These are phyloP conservation scores for Haliaeetus leucogaster DNA, from an alignment of 2,113 vertebrate species.

Conservation along the genomic window DNA sequence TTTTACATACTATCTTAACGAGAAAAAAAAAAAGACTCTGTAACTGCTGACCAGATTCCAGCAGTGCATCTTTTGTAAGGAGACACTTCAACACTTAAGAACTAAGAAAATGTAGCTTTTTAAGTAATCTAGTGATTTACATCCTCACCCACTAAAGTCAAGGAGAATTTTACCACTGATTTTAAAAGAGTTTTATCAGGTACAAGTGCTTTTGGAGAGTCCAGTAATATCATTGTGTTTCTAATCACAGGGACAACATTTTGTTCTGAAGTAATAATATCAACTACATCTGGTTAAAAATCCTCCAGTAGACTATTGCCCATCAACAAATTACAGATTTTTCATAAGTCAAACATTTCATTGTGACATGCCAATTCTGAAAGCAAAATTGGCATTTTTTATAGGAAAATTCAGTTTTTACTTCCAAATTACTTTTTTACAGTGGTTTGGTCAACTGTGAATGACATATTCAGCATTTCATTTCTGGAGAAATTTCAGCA, in stretches of 20 bases:
- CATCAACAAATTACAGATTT: neutral
- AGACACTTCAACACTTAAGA: neutral
- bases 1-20: neutral
- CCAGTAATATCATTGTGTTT: neutral
- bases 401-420: neutral
- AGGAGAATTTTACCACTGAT: neutral
- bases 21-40: neutral
- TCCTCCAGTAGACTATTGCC: neutral
- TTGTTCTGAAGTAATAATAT: neutral
- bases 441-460: neutral
- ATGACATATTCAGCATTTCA: neutral
- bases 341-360: neutral
- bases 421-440: neutral
- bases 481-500: neutral
- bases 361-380: neutral
- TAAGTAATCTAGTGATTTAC: neutral
- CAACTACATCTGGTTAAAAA: neutral
- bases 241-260: neutral
- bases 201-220: neutral
- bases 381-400: neutral
- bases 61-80: neutral
- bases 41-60: neutral
- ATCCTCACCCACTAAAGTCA: neutral
- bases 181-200: neutral
- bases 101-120: neutral